Base-by-base conservation (phyloP, 1,140 invertebrate genomes). In the Hyposmocoma kahamanoa region DNA sequence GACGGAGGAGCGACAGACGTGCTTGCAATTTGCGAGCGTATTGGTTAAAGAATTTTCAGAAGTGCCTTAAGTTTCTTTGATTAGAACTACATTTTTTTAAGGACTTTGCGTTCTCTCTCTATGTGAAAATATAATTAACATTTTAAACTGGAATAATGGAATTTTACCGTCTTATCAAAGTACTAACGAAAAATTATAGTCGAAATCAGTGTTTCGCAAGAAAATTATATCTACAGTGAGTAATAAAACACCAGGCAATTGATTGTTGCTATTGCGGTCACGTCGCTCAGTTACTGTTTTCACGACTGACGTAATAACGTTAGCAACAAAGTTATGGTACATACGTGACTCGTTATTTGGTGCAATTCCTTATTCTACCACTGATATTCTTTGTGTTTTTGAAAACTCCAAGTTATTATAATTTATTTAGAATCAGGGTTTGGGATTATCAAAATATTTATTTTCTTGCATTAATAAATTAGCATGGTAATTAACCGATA, bases 221-320 rank as follows among this genome's bases (percentile, higher is more conserved):
- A 61, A 55, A 59, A 56, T 42, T 50, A 39, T 45, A 50, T 36
- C 45, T 59, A 50, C 48, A 59, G 57, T 41, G n/a, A 50, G 63
- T 66, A 68, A 76, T 78, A 76, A 73, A 78, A 67, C 60, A 73
- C 59, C 62, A 72, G 54, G 59, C 65, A 79, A 83, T 84, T 82
- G 79, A 84, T 81, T 76, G 66, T 84, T 84, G 62, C 53, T 71
- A 84, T 74, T 77, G 73, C 63, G 69, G 71, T 82, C 81, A 84
- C 81, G 81, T 83, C 62, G 75, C 62, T 67, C 72, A 73, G 74
- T 84, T 80, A 81, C 77, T 84, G 70, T 84, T 82, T 84, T 80
- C 78, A 81, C 79, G 75, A 79, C 77, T 78, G 68, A 79, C 66
- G 77, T 83, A 83, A 83, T 81, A 75, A 78, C 66, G 73, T 75